These are phyloP conservation scores for Bungarus multicinctus DNA, from an alignment of 2,113 vertebrate species.

Conservation along the genomic window DNA sequence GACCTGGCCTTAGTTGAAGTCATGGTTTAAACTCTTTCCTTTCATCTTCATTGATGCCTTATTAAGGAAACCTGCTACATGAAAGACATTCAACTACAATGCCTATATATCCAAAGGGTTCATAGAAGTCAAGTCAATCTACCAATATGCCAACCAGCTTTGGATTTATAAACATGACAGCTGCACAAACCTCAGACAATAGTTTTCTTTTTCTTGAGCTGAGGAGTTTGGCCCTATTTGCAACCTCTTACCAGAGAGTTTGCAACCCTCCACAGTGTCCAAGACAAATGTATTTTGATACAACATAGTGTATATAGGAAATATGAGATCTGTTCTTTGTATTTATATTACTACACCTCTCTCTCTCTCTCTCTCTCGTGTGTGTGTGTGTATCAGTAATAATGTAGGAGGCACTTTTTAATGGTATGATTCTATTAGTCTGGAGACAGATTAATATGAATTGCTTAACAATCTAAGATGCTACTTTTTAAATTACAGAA, in stretches of 20 bases:
- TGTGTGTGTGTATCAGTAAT: background rate
- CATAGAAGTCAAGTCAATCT: conserved; percentile 71
- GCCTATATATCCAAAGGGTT: conserved; percentile 70
- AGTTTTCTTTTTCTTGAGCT: background rate
- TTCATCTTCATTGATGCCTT: conserved; percentile 72
- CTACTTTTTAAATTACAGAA: background rate
- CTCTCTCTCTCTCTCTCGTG: background rate
- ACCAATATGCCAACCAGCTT: conserved; percentile 69
- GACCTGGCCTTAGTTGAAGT: conserved; percentile 70
- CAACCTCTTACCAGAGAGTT: background rate
- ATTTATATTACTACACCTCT: background rate
- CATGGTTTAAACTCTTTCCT: conserved; percentile 77
- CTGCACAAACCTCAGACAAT: conserved; percentile 38
- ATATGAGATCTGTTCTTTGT: background rate
- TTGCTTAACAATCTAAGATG: background rate
- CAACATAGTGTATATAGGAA: background rate
- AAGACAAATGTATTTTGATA: background rate
- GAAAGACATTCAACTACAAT: conserved; percentile 73
- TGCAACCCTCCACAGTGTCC: background rate
- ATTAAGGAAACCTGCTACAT: conserved; percentile 69
- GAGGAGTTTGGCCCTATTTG: background rate
- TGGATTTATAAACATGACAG: conserved; percentile 59
- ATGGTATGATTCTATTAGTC: background rate
- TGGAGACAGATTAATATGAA: background rate
- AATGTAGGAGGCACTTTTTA: background rate